Evolutionary conservation across 2,113 vertebrate genomes (phyloP).

Genomic region (Riparia riparia): DNA sequence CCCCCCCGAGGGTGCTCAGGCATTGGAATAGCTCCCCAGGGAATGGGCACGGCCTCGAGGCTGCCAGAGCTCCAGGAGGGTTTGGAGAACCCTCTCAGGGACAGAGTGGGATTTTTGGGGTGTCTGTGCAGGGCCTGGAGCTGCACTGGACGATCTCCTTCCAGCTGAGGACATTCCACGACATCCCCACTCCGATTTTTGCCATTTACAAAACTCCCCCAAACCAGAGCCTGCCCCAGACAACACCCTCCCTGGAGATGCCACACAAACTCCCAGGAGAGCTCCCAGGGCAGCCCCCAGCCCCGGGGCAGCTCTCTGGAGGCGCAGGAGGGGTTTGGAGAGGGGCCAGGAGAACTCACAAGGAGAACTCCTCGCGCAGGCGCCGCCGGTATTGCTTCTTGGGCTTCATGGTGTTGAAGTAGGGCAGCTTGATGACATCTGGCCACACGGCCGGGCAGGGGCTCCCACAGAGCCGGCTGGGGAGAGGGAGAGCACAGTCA

Average conservation of each 20-base stretch:
- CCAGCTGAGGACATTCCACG: neutral
- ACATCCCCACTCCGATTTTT: accelerated
- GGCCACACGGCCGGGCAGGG: constrained; percentile 97
- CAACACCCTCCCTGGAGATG: accelerated
- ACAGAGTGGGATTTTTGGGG: neutral
- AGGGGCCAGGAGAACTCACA: constrained; percentile 78
- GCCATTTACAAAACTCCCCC: neutral
- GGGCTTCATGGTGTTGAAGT: constrained; percentile 99
- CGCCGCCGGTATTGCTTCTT: constrained; percentile 97
- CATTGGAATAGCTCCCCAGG: neutral
- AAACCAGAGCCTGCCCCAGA: no score
- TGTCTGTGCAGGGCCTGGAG: neutral
- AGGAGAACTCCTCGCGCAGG: constrained; percentile 94
- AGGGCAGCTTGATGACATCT: constrained; percentile 96
- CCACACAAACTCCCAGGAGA: accelerated
- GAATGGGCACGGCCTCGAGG: accelerated
- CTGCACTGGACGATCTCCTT: neutral
- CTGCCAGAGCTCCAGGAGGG: neutral
- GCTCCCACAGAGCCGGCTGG: constrained; percentile 94
- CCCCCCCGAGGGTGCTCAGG: neutral
- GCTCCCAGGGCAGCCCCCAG: accelerated
- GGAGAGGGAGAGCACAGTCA: neutral
- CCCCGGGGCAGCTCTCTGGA: neutral
- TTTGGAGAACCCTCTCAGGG: accelerated
- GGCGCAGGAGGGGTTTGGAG: neutral